phyloP scores from a whole-genome alignment of 2,888 invertebrate species.

The Spilarctia lutea region DNA sequence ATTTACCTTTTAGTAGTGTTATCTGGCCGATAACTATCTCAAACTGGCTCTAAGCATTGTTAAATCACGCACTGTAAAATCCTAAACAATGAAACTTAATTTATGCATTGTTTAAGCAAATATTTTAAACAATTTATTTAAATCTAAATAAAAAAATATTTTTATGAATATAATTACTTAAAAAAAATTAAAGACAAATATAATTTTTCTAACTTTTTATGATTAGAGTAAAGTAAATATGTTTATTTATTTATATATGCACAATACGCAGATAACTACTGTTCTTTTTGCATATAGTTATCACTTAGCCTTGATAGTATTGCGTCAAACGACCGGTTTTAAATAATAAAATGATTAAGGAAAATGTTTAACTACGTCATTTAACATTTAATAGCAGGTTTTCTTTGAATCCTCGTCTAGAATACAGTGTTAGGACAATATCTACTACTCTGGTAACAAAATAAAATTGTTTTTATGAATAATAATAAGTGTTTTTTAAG shows the following conservation, averaged over 20 bases:
- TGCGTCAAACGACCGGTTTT: conserved; percentile 20
- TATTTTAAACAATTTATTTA: too few relatives aligned
- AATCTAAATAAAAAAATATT: too few relatives aligned
- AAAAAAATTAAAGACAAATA: too few relatives aligned
- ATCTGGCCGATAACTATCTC: too few relatives aligned
- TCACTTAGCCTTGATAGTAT: conserved; percentile 14
- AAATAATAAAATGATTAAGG: conserved; percentile 4
- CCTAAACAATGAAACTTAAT: too few relatives aligned
- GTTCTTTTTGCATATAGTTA: background rate
- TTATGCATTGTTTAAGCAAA: too few relatives aligned
- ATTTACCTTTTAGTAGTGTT: too few relatives aligned
- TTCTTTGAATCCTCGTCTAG: background rate
- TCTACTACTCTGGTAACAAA: background rate
- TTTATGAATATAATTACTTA: too few relatives aligned
- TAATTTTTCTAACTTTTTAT: background rate
- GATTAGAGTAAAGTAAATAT: background rate
- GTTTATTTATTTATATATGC: background rate
- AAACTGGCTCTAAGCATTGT: too few relatives aligned
- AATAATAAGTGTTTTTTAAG: background rate
- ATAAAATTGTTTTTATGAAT: background rate
- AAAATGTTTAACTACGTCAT: conserved; percentile 16
- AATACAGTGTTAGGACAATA: background rate
- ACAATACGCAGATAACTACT: background rate
- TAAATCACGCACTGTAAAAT: too few relatives aligned
- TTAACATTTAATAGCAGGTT: background rate